Conservation (phyloP, 1,140 invertebrate genomes). For the Propsilocerus akamusi region DNA sequence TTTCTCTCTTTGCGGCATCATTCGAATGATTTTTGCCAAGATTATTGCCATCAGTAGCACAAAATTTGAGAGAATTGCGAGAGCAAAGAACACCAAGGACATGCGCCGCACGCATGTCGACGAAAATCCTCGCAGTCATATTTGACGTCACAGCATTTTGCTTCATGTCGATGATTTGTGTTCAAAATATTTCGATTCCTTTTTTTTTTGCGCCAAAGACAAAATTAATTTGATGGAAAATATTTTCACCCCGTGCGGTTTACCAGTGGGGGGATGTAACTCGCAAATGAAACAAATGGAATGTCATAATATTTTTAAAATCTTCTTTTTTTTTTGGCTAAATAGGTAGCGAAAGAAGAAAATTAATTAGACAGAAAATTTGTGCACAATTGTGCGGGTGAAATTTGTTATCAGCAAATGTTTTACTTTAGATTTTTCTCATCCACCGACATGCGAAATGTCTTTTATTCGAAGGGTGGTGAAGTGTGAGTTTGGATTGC, state of each 20-base stretch:
- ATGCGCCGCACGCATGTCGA: neutral
- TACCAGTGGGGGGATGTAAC: neutral
- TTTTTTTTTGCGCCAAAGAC: neutral
- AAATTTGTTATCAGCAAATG: neutral
- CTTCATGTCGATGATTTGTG: neutral
- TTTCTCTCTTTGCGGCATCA: neutral
- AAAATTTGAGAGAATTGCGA: neutral
- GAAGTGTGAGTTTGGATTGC: neutral
- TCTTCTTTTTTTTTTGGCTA: neutral
- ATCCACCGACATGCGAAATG: neutral
- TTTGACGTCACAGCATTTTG: conserved; percentile 1
- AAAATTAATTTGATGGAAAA: neutral
- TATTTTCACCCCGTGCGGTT: neutral
- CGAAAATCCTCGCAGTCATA: neutral
- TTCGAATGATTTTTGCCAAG: neutral
- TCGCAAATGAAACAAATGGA: neutral
- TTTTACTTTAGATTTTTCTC: neutral
- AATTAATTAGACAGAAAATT: conserved; percentile 4
- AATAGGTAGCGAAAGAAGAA: neutral
- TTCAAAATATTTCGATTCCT: neutral
- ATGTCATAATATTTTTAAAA: neutral
- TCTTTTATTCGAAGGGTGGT: neutral
- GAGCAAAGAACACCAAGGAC: neutral
- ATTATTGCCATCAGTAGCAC: neutral
- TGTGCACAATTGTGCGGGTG: neutral